phyloP scores from a whole-genome alignment of 2,888 invertebrate species.

The Didymodactylos carnosus region DNA sequence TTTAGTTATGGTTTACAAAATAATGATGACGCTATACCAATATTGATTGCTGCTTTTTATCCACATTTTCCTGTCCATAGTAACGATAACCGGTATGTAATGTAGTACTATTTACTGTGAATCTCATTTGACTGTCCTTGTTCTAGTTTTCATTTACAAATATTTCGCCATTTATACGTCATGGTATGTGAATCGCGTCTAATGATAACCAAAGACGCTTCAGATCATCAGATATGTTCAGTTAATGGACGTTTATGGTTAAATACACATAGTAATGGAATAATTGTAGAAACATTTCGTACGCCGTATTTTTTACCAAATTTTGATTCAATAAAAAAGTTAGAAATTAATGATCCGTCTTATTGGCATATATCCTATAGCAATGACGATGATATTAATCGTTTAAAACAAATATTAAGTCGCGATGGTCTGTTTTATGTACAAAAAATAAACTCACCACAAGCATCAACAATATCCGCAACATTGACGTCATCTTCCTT shows the following conservation, averaged over 20 bases:
- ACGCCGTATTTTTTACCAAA: neutral
- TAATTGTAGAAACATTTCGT: too few species aligned
- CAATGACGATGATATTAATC: neutral
- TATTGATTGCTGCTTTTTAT: conserved; percentile 73
- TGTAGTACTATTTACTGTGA: too few species aligned
- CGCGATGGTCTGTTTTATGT: neutral
- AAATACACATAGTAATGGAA: too few species aligned
- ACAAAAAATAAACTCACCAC: too few species aligned
- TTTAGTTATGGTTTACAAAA: conserved; percentile 38
- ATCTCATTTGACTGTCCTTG: too few species aligned
- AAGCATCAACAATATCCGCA: neutral
- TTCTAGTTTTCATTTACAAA: conserved; percentile 75
- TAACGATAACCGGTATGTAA: conserved; percentile 24
- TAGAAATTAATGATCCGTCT: neutral
- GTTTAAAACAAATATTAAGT: neutral
- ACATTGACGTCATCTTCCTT: neutral
- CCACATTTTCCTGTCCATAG: conserved; percentile 64
- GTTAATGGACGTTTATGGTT: neutral
- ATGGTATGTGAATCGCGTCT: conserved; percentile 73
- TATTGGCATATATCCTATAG: neutral
- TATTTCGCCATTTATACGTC: conserved; percentile 82
- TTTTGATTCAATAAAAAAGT: neutral
- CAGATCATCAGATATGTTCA: neutral
- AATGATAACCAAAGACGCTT: conserved; percentile 61
- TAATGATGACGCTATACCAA: conserved; percentile 63